Conservation (phyloP, 1,140 invertebrate genomes). For the Xylocopa sonorina region DNA sequence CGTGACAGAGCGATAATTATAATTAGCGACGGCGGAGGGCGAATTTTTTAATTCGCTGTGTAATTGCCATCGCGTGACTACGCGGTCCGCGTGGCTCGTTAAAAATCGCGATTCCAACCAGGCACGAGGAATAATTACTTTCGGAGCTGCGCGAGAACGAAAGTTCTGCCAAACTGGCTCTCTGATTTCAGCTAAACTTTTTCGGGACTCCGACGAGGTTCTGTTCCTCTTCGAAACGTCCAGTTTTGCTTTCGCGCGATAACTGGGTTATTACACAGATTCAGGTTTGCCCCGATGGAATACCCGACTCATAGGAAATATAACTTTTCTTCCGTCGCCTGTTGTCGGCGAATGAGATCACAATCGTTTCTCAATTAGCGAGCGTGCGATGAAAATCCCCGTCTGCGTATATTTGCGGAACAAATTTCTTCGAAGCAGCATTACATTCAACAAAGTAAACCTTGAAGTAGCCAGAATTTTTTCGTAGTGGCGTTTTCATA, state of each 20-base stretch:
- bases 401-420: no score
- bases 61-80: slow-evolving; percentile 14
- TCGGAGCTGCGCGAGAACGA: background rate
- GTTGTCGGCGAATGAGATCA: no score
- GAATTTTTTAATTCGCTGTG: slow-evolving; percentile 1
- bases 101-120: background rate
- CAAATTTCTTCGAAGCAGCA: no score
- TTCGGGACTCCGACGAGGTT: no score
- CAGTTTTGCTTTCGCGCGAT: background rate
- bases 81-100: background rate
- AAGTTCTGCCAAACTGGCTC: background rate
- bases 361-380: background rate
- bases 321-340: no score
- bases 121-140: background rate
- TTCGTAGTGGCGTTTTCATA: no score
- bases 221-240: background rate
- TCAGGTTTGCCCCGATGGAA: no score
- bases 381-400: no score
- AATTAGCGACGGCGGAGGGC: background rate
- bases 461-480: no score
- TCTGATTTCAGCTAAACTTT: background rate
- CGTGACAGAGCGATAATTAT: background rate
- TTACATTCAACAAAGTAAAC: no score
- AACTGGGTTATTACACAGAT: background rate
- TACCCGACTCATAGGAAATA: no score